Evolutionary conservation across 2,888 invertebrate species (phyloP), one percentile per base, ranked within the genome.

Genomic region (Coenonympha glycerion): DNA sequence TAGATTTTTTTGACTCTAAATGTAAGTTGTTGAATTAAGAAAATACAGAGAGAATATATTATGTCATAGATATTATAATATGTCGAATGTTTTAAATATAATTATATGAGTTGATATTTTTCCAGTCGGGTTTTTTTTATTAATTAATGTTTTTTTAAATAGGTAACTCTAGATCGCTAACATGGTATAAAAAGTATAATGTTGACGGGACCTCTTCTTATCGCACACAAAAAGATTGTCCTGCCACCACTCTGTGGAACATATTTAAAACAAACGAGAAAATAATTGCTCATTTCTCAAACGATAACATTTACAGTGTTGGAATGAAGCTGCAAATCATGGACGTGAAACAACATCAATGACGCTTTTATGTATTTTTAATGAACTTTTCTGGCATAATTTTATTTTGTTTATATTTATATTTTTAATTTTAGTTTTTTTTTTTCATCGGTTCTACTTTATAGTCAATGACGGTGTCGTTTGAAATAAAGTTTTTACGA

Each of bases 321-420:
- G 52, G 18, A 49, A 52, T 51, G 45, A 51, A 51, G 42, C 31
- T 26, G 36, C 18, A 49, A 48, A 55, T 52, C 45, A 42, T 30
- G 46, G 34, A 46, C 36, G 34, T 47, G 52, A 46, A 52, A 55
- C 24, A 47, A 52, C 18, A 49, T 49, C 47, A 48, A 47, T 55
- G 47, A 49, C 11, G 30, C n/a, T 41, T 49, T 49, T 52, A 55
- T 55, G 52, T 42, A 44, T 55, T 55, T 55, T 52, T 55, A 52
- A 55, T 47, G 46, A 49, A 48, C 34, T 37, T 19, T 30, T n/a
- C n/a, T n/a, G n/a, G n/a, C 4, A 28, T 11, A 28, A 33, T 13
- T 4, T 18, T 18, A 18, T 4, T 18, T 18, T 9, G 8, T 30
- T 26, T 2, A 21, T 21, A 3, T 13, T 22, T 22, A 13, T 22